These are phyloP conservation scores for Cottus gobio DNA, from an alignment of 2,113 vertebrate genomes.

Conservation along the genomic window DNA sequence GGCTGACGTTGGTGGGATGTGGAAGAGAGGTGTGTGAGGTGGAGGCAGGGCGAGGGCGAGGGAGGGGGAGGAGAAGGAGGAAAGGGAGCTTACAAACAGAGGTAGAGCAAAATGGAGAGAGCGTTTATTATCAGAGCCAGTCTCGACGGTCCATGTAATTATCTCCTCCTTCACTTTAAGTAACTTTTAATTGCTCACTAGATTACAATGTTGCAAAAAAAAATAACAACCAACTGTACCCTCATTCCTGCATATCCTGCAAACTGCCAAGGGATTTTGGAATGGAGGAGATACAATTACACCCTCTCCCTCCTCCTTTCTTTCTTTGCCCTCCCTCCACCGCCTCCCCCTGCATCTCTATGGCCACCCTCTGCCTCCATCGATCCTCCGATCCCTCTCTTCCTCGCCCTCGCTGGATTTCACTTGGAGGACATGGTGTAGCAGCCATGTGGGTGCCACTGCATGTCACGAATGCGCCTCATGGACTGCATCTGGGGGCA, in stretches of 20 bases:
- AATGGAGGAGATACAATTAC: conserved; percentile 20
- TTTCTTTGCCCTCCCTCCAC: conserved; percentile 59
- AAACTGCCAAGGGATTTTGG: conserved; percentile 27
- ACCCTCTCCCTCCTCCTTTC: conserved; percentile 60
- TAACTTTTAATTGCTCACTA: conserved; percentile 31
- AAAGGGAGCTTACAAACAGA: conserved; percentile 33
- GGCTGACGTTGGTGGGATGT: conserved; percentile 41
- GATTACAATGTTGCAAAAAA: conserved; percentile 26
- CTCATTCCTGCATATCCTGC: conserved; percentile 23
- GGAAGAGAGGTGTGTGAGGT: conserved; percentile 36
- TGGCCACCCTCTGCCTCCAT: conserved; percentile 40
- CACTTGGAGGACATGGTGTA: conserved; percentile 80
- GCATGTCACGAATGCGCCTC: conserved; percentile 79
- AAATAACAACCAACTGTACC: conserved; percentile 21
- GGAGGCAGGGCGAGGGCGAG: conserved; percentile 30
- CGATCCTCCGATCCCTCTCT: conserved; percentile 70
- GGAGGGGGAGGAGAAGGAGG: conserved; percentile 34
- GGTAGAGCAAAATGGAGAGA: conserved; percentile 44
- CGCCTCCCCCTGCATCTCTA: conserved; percentile 29
- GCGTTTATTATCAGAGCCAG: conserved; percentile 13
- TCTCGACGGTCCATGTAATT: not conserved
- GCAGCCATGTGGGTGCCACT: conserved; percentile 81
- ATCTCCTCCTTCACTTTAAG: conserved; percentile 42
- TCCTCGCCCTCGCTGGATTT: conserved; percentile 69
- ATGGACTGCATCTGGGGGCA: conserved; percentile 82